Evolutionary conservation across 2,797 vertebrate genomes (phyloP), one percentile per base, ranked within the genome.

Genomic region (Petrocephalus sullivani): DNA sequence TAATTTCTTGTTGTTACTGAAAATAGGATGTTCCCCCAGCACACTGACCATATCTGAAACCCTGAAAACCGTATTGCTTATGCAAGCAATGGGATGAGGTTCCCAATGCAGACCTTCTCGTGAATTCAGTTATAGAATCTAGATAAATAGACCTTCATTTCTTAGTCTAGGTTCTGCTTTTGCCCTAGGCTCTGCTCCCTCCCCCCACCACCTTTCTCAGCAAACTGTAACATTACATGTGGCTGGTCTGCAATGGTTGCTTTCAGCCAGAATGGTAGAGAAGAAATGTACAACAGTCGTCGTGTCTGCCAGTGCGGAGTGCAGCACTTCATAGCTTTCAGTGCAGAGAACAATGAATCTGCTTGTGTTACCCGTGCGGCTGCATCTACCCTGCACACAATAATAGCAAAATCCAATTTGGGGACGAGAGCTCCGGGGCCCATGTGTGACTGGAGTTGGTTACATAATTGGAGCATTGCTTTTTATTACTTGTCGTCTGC

Each of bases 1-100:
- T 90, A 67, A 91, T 94, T 95, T 95, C 94, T 92, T 90, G 91
- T 93, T 89, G 90, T 88, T 92, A 92, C 94, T 93, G 92, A 93
- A 94, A 95, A 95, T 95, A 94, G 92, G 91, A 91, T 87, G 90
- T 56, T 88, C 86, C 88, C 90, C 88, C 53, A 46, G 46, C 88
- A 88, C 89, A 89, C 89, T 86, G 88, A 89, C 90, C 89, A 89
- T 91, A 93, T 93, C 90, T 90, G 90, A 92, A 90, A 91, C 92
- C 83, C 64, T 61, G 88, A 85, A 71, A 88, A 90, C 89, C 90
- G 88, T 90, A 91, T 89, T 91, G 90, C 92, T 92, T 90, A 88
- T 89, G 87, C 88, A 90, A 89, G 88, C 12, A 46, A 83, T 85
- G 87, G 89, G 87, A 90, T 91, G 90, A 88, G 89, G 88, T 90